These are phyloP conservation scores for Cantharis rufa DNA, from an alignment of 2,888 invertebrate species.

Conservation along the genomic window DNA sequence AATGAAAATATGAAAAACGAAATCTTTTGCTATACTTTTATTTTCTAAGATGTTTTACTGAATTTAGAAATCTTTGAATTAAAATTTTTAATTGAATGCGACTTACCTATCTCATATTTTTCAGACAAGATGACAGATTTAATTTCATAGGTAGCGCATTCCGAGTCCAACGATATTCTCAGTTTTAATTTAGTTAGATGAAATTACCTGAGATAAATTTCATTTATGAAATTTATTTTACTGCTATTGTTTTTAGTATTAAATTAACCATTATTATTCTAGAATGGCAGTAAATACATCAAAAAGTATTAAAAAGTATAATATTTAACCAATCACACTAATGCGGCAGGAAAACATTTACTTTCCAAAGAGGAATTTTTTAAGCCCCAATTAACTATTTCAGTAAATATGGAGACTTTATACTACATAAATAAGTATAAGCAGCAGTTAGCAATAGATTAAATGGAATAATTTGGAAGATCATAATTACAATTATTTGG, in stretches of 20 bases:
- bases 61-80: background rate
- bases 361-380: too few relatives aligned
- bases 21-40: background rate
- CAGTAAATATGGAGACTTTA: too few relatives aligned
- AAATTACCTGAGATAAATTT: background rate
- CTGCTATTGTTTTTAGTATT: background rate
- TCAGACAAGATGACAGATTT: background rate
- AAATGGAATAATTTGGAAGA: too few relatives aligned
- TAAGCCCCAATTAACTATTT: too few relatives aligned
- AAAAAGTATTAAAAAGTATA: background rate
- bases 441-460: too few relatives aligned
- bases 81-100: background rate
- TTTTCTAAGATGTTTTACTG: background rate
- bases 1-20: background rate
- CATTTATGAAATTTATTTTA: background rate
- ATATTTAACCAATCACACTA: background rate
- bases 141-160: background rate
- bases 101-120: background rate
- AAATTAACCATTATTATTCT: background rate
- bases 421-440: too few relatives aligned
- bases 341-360: background rate
- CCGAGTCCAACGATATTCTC: background rate
- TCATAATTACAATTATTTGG: too few relatives aligned
- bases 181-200: background rate
- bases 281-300: background rate